Base-by-base conservation (phyloP, 1,140 invertebrate genomes). In the Lerema accius region DNA sequence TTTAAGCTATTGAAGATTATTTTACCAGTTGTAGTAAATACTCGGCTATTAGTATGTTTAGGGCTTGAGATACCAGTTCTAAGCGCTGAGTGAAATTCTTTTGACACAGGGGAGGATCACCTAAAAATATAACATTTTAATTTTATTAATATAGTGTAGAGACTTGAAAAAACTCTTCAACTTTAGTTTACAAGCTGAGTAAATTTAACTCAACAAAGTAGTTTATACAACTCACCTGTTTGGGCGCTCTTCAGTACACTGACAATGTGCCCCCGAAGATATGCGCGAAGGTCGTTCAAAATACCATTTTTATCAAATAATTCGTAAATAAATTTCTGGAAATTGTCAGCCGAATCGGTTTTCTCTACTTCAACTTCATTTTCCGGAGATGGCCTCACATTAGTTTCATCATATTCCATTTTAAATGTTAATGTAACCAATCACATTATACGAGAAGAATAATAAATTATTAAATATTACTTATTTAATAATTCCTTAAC, bases 261-360 rank as follows among this genome's bases (percentile, higher is more conserved):
- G 13, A 93, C 84, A 82, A 93, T 93, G 69, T 93, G 91, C 7
- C 88, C 84, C 11, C 92, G 84, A 67, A 93, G 80, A 75, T 92
- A 91, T 5, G 92, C 85, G 59, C 92, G 80, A 32, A 93, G 71
- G 65, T 93, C 91, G 23, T 85, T 84, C 6, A 93, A 67, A 51
- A 93, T 74, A 32, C 92, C 93, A 75, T 91, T 92, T 73, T 92
- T 91, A 62, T 93, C 90, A 66, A 93, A 92, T 78, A 92, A 90
- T 42, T 86, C 80, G 48, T 84, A 92, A 35, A 93, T 82, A 71
- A 87, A 91, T 64, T 85, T 86, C 80, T 93, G 91, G 83, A 93
- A 93, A 62, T 92, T 90, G 67, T 92, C 86, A 6, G 82, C 66
- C 4, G 90, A 89, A 59, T 87, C 65, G 14, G 5, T 58, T 16